Evolutionary conservation across 1,140 invertebrate species (phyloP).

Genomic region (Neodiprion virginianus): DNA sequence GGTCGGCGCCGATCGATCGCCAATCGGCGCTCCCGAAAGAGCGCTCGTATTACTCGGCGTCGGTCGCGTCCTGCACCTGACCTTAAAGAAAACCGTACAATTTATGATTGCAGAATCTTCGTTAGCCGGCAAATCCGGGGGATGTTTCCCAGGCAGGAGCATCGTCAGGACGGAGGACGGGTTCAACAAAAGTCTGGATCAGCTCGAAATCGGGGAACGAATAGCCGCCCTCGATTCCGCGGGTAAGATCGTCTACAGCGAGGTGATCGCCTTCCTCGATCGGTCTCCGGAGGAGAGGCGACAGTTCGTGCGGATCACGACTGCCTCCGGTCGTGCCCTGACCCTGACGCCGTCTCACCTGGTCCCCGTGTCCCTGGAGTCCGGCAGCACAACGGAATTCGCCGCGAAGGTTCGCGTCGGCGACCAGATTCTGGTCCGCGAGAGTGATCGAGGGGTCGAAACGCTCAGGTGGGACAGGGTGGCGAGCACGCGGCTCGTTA

Average conservation of each 20-base stretch:
- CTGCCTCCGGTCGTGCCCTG: conserved; percentile 73
- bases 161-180: conserved; percentile 67
- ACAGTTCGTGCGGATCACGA: conserved; percentile 75
- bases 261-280: conserved; percentile 91
- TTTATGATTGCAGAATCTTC: conserved; percentile 81
- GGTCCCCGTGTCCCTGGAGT: conserved; percentile 59
- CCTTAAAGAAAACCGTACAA: neutral
- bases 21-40: neutral
- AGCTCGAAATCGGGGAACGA: conserved; percentile 79
- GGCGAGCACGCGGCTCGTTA: conserved; percentile 63
- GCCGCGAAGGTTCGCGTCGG: conserved; percentile 66
- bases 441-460: conserved; percentile 48
- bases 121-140: conserved; percentile 79
- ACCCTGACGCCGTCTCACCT: conserved; percentile 88
- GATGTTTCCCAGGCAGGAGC: conserved; percentile 78
- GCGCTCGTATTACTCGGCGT: neutral
- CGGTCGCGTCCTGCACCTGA: too few species aligned
- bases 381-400: conserved; percentile 61
- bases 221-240: conserved; percentile 76
- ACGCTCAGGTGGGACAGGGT: conserved; percentile 69
- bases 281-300: conserved; percentile 70
- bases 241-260: conserved; percentile 78
- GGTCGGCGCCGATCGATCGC: neutral
- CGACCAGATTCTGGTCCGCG: conserved; percentile 61
- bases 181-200: conserved; percentile 61